Conservation (phyloP, 2,797 vertebrate species). For the Mycteria americana region DNA sequence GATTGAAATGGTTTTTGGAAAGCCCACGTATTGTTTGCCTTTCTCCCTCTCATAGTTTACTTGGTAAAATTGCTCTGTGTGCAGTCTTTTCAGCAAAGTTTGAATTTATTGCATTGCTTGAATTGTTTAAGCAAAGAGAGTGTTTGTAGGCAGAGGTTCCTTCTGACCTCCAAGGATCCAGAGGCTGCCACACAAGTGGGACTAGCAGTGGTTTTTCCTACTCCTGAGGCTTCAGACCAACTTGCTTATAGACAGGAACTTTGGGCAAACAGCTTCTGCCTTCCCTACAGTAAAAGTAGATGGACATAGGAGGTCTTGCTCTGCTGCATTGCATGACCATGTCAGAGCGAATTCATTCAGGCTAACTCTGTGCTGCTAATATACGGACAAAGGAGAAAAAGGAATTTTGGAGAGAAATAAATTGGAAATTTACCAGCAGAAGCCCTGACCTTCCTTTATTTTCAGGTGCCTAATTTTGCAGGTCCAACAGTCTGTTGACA, state of each 20-base stretch:
- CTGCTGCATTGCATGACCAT: background rate
- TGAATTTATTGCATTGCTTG: background rate
- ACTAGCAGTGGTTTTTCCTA: background rate
- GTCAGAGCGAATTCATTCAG: background rate
- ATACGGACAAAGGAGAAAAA: background rate
- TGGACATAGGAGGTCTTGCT: background rate
- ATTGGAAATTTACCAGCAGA: background rate
- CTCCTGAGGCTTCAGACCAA: background rate
- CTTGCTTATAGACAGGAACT: background rate
- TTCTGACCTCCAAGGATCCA: background rate
- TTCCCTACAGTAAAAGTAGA: background rate
- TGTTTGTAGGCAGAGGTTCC: background rate
- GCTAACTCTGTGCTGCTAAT: background rate
- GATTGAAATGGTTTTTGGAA: background rate
- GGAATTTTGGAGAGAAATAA: background rate
- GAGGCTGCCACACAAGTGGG: background rate
- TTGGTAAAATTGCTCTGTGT: background rate
- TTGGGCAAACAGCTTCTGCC: background rate
- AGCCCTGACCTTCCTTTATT: background rate
- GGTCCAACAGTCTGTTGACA: background rate
- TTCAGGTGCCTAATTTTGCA: background rate
- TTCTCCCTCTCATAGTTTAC: background rate
- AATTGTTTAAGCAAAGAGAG: background rate
- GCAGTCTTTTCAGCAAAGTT: background rate
- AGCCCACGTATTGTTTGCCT: background rate